Evolutionary conservation across 2,113 vertebrate species (phyloP), one percentile per base, ranked within the genome.

Genomic region (Collichthys lucidus): DNA sequence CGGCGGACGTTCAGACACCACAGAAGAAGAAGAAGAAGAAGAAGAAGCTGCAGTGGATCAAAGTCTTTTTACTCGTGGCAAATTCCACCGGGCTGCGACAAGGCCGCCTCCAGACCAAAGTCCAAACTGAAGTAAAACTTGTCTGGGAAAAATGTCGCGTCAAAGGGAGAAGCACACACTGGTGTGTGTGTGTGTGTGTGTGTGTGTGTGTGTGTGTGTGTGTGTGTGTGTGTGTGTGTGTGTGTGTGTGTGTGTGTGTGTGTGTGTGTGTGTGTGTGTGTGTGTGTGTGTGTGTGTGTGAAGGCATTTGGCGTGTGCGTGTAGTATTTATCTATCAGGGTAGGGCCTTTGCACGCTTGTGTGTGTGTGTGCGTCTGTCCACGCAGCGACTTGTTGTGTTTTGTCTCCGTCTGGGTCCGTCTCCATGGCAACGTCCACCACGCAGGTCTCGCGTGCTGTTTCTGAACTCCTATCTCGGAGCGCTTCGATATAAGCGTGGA

Each of bases 51-150:
- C 35, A 1, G 74, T 1, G 35, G 77, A 88, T 88, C 88, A 88
- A 86, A 88, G 83, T 77, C 84, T 80, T 77, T 83, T 70, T 62
- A 49, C 73, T 83, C 26, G 29, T 88, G 91, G 85, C 62, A 93
- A 92, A 92, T 94, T 93, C 87, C 92, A 80, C 92, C 56, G 20
- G 42, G 71, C 70, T 35, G 80, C 75, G 88, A 75, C 17, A 35
- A 86, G 84, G 69, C 70, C 77, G 74, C 86, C 80, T 88, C 55
- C 60, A 74, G 88, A 88, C 84, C 82, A 76, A 82, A 94, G 86
- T 90, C 86, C 86, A 52, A 82, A 57, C 76, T 71, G 82, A 81
- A 89, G 86, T 78, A 62, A 84, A 92, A 84, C 15, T 35, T 61
- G 71, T 91, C 83, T 74, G 86, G 73, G 82, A 86, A 83, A 86